These are phyloP conservation scores for Saguinus midas DNA, from an alignment of 2,113 vertebrate species.

Conservation along the genomic window DNA sequence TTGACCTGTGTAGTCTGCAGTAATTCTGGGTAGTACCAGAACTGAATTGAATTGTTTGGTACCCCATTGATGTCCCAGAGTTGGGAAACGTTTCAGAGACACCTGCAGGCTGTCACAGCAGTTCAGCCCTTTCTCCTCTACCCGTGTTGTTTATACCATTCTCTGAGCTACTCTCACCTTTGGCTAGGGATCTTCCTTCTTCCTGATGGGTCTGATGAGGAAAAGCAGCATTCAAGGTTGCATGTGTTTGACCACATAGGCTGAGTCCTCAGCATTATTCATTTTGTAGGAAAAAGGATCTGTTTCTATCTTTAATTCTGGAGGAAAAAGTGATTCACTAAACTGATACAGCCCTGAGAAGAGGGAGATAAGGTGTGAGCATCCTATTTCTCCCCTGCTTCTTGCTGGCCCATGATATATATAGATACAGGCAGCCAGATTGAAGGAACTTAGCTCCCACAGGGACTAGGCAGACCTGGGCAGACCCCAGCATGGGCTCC, in stretches of 20 bases:
- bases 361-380: neutral
- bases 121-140: too few species aligned
- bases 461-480: neutral
- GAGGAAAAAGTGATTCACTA: neutral
- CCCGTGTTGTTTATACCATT: rapidly evolving
- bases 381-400: neutral
- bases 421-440: neutral
- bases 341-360: neutral
- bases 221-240: neutral
- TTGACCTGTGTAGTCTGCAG: neutral
- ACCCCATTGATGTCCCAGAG: neutral
- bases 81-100: neutral
- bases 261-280: neutral
- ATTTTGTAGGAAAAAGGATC: neutral
- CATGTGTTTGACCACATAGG: neutral
- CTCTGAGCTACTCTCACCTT: neutral
- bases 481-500: neutral
- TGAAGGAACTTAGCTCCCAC: neutral
- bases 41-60: neutral
- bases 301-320: neutral
- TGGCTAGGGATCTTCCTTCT: neutral
- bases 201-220: neutral
- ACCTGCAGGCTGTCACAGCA: neutral
- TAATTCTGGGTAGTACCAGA: neutral
- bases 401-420: neutral